These are phyloP conservation scores for Clarias macrocephalus DNA, from an alignment of 2,113 vertebrate genomes.

Conservation along the genomic window DNA sequence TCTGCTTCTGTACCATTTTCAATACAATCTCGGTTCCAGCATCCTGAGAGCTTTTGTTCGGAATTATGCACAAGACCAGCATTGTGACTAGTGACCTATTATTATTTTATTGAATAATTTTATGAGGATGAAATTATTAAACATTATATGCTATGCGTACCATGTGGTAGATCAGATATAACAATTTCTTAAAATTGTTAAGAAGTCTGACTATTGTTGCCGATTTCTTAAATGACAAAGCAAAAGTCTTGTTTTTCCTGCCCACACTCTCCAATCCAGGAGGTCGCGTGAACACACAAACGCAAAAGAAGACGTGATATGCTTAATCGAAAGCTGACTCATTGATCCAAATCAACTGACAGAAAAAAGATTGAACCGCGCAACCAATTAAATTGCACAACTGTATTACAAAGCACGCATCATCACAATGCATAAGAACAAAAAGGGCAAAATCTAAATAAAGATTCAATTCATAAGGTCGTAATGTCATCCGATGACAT, in stretches of 20 bases:
- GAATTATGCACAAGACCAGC: not conserved
- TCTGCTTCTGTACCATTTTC: slow-evolving; percentile 16
- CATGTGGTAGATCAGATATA: not conserved
- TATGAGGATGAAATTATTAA: not conserved
- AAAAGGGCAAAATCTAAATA: not conserved
- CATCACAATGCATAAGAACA: not conserved
- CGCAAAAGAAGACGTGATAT: too few relatives aligned
- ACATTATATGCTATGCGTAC: not conserved
- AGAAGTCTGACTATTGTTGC: too few relatives aligned
- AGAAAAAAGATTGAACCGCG: too few relatives aligned
- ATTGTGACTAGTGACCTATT: not conserved
- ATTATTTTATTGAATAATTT: not conserved
- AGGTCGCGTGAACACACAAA: too few relatives aligned
- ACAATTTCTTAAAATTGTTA: too few relatives aligned
- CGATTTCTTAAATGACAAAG: too few relatives aligned
- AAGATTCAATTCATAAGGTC: not conserved
- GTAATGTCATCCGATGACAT: not conserved
- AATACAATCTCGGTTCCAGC: slow-evolving; percentile 1
- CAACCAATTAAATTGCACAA: too few relatives aligned
- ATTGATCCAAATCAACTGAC: too few relatives aligned
- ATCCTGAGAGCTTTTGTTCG: not conserved
- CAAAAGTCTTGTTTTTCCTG: too few relatives aligned
- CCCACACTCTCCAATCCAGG: too few relatives aligned
- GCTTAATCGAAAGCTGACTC: too few relatives aligned
- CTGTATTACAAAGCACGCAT: not conserved